These are phyloP conservation scores for Oreochromis spilurus DNA, from an alignment of 2,113 vertebrate genomes.

Conservation along the genomic window DNA sequence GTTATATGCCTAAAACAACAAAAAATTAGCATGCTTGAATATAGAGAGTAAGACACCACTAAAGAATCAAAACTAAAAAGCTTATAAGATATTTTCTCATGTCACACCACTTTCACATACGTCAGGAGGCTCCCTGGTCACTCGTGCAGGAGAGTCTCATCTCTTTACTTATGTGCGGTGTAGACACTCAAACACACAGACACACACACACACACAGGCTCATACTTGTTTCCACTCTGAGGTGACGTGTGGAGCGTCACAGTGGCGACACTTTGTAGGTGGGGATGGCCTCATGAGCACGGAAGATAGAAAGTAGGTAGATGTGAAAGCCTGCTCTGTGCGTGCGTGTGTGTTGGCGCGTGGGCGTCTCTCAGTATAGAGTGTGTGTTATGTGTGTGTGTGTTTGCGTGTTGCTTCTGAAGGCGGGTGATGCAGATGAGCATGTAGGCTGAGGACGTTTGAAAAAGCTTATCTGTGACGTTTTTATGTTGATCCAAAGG, in stretches of 20 bases:
- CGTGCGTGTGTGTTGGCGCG: background rate
- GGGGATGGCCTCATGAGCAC: constrained; percentile 39
- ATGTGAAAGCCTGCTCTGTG: constrained; percentile 49
- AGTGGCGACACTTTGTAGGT: constrained; percentile 36
- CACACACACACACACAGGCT: background rate
- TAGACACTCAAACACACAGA: background rate
- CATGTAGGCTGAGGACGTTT: constrained; percentile 13
- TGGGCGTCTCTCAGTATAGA: constrained; percentile 36
- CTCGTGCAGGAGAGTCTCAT: constrained; percentile 21
- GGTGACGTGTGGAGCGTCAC: constrained; percentile 55
- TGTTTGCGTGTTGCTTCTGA: constrained; percentile 7
- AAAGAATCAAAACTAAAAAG: background rate
- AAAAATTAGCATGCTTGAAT: background rate
- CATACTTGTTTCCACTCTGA: constrained; percentile 52
- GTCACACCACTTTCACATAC: constrained; percentile 54
- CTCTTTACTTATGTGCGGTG: background rate
- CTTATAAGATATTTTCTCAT: background rate
- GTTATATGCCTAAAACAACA: background rate
- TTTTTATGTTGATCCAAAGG: constrained; percentile 7
- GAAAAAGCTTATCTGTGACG: constrained; percentile 8
- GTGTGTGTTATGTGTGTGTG: constrained; percentile 16
- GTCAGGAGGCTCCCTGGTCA: constrained; percentile 38
- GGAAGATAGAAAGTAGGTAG: constrained; percentile 52
- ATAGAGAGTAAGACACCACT: background rate
- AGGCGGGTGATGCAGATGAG: background rate